These are phyloP conservation scores for Eubucco bourcierii DNA, from an alignment of 2,113 vertebrate genomes.

Conservation along the genomic window DNA sequence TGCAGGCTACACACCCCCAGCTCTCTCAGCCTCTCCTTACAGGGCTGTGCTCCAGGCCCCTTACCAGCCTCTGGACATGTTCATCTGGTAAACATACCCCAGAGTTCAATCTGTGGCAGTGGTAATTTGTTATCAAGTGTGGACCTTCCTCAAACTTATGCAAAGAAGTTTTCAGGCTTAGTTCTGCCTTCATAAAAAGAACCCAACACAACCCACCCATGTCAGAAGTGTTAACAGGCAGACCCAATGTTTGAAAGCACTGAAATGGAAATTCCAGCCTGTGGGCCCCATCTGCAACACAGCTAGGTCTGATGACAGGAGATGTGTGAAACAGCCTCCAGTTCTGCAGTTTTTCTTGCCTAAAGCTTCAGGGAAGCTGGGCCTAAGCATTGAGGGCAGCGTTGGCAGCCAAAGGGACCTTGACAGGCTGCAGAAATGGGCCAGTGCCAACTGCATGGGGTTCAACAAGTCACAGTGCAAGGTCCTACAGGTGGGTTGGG, in stretches of 20 bases:
- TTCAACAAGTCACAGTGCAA: no score
- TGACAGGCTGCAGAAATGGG: no score
- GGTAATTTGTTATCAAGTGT: fast-evolving
- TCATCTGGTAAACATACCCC: neutral
- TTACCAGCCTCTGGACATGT: no score
- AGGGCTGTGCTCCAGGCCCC: no score
- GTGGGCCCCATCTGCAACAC: neutral
- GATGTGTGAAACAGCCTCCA: fast-evolving
- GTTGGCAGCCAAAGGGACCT: no score
- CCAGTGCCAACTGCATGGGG: no score
- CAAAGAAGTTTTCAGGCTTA: neutral
- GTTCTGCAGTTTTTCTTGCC: neutral
- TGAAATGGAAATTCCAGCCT: no score
- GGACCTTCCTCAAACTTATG: neutral
- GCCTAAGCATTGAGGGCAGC: neutral
- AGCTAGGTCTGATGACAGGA: neutral
- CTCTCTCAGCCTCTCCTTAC: no score
- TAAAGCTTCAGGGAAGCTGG: neutral
- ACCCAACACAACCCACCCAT: neutral
- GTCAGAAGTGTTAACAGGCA: neutral
- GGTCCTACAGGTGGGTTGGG: no score
- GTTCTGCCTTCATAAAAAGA: neutral
- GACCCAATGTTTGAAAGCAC: neutral
- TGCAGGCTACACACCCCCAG: no score
- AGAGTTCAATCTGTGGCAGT: neutral